Conservation (phyloP, 1,140 invertebrate genomes). For the Conus betulinus region DNA sequence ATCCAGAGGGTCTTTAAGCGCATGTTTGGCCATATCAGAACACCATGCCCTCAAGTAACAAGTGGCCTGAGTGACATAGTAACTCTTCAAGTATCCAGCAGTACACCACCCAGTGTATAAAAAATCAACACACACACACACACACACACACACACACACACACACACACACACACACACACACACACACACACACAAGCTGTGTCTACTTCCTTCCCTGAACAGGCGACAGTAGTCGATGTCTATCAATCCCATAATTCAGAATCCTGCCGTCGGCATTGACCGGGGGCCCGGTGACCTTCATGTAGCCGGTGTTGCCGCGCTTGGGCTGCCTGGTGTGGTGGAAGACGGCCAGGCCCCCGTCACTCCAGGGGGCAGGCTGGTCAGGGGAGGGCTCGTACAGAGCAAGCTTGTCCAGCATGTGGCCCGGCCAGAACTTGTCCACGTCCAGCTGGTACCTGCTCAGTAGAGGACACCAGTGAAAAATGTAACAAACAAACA, state of each 20-base stretch:
- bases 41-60: no score
- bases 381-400: slow-evolving; percentile 54
- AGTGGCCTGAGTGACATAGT: no score
- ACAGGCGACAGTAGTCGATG: background rate
- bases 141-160: background rate
- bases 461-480: no score
- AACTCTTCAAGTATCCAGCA: background rate
- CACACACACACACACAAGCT: background rate
- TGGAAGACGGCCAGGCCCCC: background rate
- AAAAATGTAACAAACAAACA: no score
- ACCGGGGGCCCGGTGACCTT: background rate
- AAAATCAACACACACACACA: background rate
- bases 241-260: background rate
- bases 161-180: background rate
- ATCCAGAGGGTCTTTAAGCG: no score
- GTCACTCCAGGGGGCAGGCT: background rate
- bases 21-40: no score
- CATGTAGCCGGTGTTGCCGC: background rate
- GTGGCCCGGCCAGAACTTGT: slow-evolving; percentile 72
- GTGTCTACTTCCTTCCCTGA: background rate
- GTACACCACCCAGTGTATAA: background rate
- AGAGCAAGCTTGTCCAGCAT: slow-evolving; percentile 70
- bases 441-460: slow-evolving; percentile 42
- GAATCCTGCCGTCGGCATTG: background rate
- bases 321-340: slow-evolving; percentile 9